Evolutionary conservation across 2,797 vertebrate genomes (phyloP).

Genomic region (Hemibagrus guttatus): DNA sequence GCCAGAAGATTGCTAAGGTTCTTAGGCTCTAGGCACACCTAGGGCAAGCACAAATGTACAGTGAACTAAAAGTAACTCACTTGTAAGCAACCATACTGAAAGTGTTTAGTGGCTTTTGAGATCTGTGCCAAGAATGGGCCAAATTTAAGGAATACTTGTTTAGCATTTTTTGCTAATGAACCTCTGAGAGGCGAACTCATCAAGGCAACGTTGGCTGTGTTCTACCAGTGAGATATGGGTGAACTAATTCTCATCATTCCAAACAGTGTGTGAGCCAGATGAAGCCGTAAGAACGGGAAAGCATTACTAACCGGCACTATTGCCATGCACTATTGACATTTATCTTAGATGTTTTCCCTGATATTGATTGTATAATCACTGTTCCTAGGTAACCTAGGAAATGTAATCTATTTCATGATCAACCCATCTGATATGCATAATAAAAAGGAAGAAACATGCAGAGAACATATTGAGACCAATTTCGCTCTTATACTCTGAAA

Average conservation of each 20-base stretch:
- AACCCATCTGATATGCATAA: not conserved
- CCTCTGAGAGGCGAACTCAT: not conserved
- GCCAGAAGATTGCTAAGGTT: not conserved
- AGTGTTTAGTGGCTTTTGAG: not conserved
- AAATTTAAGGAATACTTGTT: not conserved
- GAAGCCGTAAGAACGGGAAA: not conserved
- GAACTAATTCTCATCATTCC: not conserved
- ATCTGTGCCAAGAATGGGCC: not conserved
- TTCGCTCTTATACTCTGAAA: conserved; percentile 1
- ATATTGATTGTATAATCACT: not conserved
- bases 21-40: not conserved
- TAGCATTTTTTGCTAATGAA: not conserved
- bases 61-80: not conserved
- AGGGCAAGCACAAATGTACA: not conserved
- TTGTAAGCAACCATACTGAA: not conserved
- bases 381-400: not conserved
- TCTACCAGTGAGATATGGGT: not conserved
- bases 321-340: not conserved
- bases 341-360: not conserved
- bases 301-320: not conserved
- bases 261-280: not conserved
- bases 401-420: not conserved
- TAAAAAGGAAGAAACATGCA: not conserved
- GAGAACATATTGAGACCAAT: not conserved
- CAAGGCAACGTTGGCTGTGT: not conserved